phyloP scores from a whole-genome alignment of 2,888 invertebrate genomes.

The Tortricodes alternella region DNA sequence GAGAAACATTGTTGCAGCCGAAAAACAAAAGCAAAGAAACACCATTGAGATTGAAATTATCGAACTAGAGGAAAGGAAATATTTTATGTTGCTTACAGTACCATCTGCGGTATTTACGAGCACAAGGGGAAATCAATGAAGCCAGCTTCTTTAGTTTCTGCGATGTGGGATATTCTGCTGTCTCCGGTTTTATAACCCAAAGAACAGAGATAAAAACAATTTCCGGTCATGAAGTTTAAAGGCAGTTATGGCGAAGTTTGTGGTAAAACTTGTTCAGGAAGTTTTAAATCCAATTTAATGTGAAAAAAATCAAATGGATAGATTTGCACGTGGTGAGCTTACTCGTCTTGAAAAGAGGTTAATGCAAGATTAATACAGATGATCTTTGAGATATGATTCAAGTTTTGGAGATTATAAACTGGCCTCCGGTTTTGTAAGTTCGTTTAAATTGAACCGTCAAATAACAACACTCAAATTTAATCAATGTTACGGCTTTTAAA shows the following conservation, averaged over 20 bases:
- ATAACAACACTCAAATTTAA: too few relatives aligned
- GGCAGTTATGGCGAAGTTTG: constrained; percentile 1
- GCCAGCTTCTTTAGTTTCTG: neutral
- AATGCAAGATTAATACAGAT: too few relatives aligned
- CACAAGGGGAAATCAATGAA: neutral
- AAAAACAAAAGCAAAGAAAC: too few relatives aligned
- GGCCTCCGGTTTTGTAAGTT: too few relatives aligned
- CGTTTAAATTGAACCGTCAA: too few relatives aligned
- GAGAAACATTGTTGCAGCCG: too few relatives aligned
- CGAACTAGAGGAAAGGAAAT: neutral
- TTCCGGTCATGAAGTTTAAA: neutral
- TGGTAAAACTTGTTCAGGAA: neutral
- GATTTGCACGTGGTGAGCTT: too few relatives aligned
- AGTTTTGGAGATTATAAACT: too few relatives aligned
- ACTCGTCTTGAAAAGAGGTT: too few relatives aligned
- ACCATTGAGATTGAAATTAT: neutral
- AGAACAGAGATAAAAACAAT: neutral
- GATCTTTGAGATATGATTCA: too few relatives aligned
- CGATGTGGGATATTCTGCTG: neutral
- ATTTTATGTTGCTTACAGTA: neutral
- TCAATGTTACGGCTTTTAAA: too few relatives aligned
- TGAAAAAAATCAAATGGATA: neutral
- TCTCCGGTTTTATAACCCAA: constrained; percentile 13
- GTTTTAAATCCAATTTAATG: neutral
- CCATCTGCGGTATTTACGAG: neutral